These are phyloP conservation scores for Protosalanx chinensis DNA, from an alignment of 2,797 vertebrate species.

Conservation along the genomic window DNA sequence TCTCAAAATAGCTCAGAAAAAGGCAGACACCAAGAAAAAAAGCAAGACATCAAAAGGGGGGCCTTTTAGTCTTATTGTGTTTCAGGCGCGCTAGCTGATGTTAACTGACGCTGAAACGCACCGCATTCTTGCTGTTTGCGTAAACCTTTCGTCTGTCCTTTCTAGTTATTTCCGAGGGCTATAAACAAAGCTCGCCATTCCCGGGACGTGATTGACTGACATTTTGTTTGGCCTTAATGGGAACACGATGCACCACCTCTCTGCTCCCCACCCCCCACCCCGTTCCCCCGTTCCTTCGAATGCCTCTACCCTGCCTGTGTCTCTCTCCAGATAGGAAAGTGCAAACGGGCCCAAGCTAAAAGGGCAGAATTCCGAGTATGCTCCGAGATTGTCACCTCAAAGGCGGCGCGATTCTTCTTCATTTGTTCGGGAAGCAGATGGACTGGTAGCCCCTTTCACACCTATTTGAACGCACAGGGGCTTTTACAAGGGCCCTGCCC, in stretches of 20 bases:
- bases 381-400: constrained; percentile 44
- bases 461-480: constrained; percentile 50
- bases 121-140: not conserved
- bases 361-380: constrained; percentile 34
- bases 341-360: constrained; percentile 23
- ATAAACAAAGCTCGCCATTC: constrained; percentile 19
- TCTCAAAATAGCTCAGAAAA: constrained; percentile 27
- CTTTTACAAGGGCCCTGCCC: constrained; percentile 42
- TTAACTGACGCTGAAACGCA: constrained; percentile 29
- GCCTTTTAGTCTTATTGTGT: constrained; percentile 13
- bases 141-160: constrained; percentile 20
- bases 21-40: constrained; percentile 12
- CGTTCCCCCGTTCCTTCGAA: not conserved
- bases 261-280: not conserved
- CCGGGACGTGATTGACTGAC: constrained; percentile 2
- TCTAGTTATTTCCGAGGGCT: constrained; percentile 21
- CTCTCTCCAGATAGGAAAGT: constrained; percentile 21
- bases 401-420: constrained; percentile 15
- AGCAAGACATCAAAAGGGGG: constrained; percentile 7
- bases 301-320: constrained; percentile 1
- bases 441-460: constrained; percentile 60
- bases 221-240: constrained; percentile 21
- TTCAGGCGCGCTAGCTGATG: constrained; percentile 16
- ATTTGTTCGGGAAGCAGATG: constrained; percentile 60
- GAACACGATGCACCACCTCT: constrained; percentile 9